phyloP scores from a whole-genome alignment of 2,888 invertebrate species.

The Calameuta filiformis region DNA sequence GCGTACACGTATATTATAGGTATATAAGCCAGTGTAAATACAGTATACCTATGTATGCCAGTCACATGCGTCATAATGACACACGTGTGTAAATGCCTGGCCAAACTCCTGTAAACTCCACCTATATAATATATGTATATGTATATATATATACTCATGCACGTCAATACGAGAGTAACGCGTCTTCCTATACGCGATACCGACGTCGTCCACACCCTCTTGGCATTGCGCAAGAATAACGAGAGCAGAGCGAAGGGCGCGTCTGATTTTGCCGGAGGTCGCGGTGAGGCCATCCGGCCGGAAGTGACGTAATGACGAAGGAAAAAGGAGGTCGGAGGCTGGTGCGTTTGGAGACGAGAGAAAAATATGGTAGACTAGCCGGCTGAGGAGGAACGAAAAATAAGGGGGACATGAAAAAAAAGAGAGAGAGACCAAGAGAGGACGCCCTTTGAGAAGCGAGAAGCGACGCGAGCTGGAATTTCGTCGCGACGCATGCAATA shows the following conservation, averaged over 20 bases:
- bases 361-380: not conserved
- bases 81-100: not conserved
- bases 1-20: not conserved
- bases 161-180: no score
- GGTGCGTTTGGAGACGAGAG: not conserved
- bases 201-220: not conserved
- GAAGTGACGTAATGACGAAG: not conserved
- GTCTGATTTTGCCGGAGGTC: not conserved
- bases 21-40: not conserved
- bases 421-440: not conserved
- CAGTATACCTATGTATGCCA: not conserved
- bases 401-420: conserved; percentile 6
- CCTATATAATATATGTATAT: not conserved
- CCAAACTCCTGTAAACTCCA: not conserved
- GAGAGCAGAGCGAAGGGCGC: not conserved
- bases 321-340: not conserved
- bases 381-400: not conserved
- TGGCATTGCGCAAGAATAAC: not conserved
- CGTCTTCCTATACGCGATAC: no score
- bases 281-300: not conserved
- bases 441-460: not conserved
- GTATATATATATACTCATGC: no score
- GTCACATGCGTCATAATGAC: not conserved
- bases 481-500: not conserved
- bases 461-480: not conserved